Percentiles rank a stretch among this genome's conserved stretches.
Conservation (phyloP, 2,888 invertebrate species). For the Athalia cordata region DNA sequence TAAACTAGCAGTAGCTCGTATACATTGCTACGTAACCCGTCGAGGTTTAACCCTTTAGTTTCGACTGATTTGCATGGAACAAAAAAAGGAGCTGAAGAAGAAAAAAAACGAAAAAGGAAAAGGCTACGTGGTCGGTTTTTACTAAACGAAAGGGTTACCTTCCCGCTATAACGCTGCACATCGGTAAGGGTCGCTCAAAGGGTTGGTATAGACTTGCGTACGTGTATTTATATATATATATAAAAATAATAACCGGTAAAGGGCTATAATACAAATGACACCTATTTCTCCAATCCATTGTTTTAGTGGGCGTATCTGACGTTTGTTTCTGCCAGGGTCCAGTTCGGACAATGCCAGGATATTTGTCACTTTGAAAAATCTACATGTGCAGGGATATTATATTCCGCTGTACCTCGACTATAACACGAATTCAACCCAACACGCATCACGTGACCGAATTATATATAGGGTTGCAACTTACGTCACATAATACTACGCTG, state of each 20-base stretch:
- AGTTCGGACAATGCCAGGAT: slow-evolving; percentile 57
- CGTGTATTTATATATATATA: background rate
- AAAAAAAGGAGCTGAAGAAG: slow-evolving; percentile 50
- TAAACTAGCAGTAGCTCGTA: slow-evolving; percentile 45
- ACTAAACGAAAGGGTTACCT: slow-evolving; percentile 29
- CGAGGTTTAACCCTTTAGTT: slow-evolving; percentile 64
- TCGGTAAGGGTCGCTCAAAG: background rate
- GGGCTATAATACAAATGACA: slow-evolving; percentile 54
- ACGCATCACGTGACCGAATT: background rate
- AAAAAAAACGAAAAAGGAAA: slow-evolving; percentile 47
- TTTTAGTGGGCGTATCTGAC: slow-evolving; percentile 64
- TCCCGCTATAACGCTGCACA: background rate
- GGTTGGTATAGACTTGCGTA: slow-evolving; percentile 4
- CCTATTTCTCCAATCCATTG: slow-evolving; percentile 59
- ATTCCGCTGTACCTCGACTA: too few relatives aligned
- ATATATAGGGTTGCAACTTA: background rate
- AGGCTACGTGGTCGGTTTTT: slow-evolving; percentile 21
- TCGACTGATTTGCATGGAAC: slow-evolving; percentile 66
- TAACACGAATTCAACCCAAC: too few relatives aligned
- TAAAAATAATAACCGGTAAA: slow-evolving; percentile 22
- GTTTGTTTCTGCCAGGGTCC: slow-evolving; percentile 61
- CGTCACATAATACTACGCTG: background rate
- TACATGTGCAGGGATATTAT: too few relatives aligned
- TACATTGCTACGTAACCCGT: slow-evolving; percentile 51
- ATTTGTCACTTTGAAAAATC: slow-evolving; percentile 56